Conservation (phyloP, 2,113 vertebrate genomes). For the Galeopterus variegatus region DNA sequence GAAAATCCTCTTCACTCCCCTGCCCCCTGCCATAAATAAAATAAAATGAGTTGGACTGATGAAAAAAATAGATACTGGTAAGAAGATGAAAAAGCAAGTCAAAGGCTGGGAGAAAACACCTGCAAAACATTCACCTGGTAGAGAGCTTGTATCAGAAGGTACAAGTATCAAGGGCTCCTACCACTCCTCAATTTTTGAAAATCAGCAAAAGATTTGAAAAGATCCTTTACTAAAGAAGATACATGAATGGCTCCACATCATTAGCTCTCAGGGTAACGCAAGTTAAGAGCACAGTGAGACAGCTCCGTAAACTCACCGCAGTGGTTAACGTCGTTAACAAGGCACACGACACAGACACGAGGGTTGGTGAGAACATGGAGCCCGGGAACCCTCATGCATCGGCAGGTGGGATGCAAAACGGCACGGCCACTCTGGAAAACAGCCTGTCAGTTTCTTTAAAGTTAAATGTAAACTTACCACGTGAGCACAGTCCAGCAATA, state of each 20-base stretch:
- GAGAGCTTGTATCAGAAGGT: background rate
- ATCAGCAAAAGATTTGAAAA: background rate
- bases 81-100: background rate
- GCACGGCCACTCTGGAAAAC: background rate
- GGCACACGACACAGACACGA: no score
- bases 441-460: background rate
- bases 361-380: no score
- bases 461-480: background rate
- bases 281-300: background rate
- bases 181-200: background rate
- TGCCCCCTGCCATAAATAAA: no score
- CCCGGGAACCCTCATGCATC: fast-evolving
- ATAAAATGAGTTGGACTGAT: no score
- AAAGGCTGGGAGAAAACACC: background rate
- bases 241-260: no score
- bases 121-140: background rate
- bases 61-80: no score
- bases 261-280: background rate
- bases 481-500: background rate
- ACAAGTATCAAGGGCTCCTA: background rate
- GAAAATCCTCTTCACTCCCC: no score
- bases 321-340: background rate
- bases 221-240: background rate
- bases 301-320: no score
- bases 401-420: background rate